A percentile compares a stretch with the other conserved stretches of the same genome.
Conservation (phyloP, 2,113 vertebrate genomes). For the Nettapus auritus region DNA sequence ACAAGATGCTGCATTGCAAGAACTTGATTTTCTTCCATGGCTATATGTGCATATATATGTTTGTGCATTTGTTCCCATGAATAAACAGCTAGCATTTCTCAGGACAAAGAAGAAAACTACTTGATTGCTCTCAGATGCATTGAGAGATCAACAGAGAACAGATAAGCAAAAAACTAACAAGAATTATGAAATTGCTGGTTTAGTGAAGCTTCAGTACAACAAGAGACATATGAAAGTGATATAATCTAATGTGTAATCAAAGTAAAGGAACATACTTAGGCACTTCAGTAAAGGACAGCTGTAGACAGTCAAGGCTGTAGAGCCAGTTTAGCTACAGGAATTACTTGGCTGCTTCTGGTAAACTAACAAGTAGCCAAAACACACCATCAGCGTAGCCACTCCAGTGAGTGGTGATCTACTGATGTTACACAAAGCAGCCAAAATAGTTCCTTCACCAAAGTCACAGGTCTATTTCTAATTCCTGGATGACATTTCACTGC, state of each 20-base stretch:
- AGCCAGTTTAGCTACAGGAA: not conserved
- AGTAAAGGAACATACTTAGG: not conserved
- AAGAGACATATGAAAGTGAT: not conserved
- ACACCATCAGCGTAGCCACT: not conserved
- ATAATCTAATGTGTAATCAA: not conserved
- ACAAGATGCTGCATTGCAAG: not conserved
- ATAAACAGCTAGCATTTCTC: not conserved
- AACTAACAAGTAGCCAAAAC: not conserved
- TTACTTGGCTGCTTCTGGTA: not conserved
- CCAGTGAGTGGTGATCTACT: not conserved
- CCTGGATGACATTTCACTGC: not conserved
- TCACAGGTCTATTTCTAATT: not conserved
- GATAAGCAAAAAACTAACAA: not conserved
- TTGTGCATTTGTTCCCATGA: not conserved
- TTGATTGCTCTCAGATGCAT: not conserved
- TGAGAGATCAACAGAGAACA: not conserved
- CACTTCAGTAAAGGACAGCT: not conserved
- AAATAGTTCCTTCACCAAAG: not conserved
- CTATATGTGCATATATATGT: fast-evolving
- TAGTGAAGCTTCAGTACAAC: not conserved
- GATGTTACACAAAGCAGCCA: not conserved
- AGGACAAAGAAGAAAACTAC: not conserved
- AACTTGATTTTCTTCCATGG: not conserved
- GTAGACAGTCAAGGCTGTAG: not conserved
- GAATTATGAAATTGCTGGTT: not conserved